Percentiles rank a stretch among this genome's conserved stretches.
Conservation (phyloP, 1,140 invertebrate genomes). For the Drosophila paulistorum region DNA sequence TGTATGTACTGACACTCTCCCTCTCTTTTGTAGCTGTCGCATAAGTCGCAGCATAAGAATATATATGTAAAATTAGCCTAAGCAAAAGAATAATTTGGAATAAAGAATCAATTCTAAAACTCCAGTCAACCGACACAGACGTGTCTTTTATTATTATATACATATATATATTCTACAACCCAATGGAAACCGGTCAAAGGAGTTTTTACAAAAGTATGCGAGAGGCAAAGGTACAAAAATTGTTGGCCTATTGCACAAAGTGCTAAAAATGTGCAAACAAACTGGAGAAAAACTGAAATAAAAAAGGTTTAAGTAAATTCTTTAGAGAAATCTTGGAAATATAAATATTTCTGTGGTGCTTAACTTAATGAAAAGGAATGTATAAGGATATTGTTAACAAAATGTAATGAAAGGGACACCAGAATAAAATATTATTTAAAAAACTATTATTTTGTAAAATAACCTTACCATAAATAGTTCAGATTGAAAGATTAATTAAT, state of each 20-base stretch:
- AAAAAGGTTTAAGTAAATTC: slow-evolving; percentile 21
- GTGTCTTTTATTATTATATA: too few relatives aligned
- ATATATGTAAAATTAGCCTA: too few relatives aligned
- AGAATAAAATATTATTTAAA: background rate
- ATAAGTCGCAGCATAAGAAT: too few relatives aligned
- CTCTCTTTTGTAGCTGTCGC: too few relatives aligned
- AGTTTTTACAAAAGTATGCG: too few relatives aligned
- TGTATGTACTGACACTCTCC: too few relatives aligned
- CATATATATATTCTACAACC: too few relatives aligned
- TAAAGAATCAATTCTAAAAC: too few relatives aligned
- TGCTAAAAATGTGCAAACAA: slow-evolving; percentile 18
- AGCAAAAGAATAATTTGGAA: too few relatives aligned
- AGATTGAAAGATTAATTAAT: too few relatives aligned
- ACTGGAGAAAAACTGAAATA: slow-evolving; percentile 9
- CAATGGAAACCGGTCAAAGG: too few relatives aligned
- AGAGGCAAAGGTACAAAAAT: slow-evolving; percentile 19
- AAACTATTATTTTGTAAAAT: background rate
- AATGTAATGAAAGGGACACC: background rate
- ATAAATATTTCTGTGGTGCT: slow-evolving; percentile 18
- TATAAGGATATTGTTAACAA: background rate
- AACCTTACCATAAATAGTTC: background rate
- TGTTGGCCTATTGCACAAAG: slow-evolving; percentile 19
- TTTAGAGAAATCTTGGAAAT: slow-evolving; percentile 4
- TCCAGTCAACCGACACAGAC: too few relatives aligned
- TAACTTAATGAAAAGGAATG: slow-evolving; percentile 15